Evolutionary conservation across 1,140 invertebrate genomes (phyloP).

Genomic region (Oedothorax gibbosus): DNA sequence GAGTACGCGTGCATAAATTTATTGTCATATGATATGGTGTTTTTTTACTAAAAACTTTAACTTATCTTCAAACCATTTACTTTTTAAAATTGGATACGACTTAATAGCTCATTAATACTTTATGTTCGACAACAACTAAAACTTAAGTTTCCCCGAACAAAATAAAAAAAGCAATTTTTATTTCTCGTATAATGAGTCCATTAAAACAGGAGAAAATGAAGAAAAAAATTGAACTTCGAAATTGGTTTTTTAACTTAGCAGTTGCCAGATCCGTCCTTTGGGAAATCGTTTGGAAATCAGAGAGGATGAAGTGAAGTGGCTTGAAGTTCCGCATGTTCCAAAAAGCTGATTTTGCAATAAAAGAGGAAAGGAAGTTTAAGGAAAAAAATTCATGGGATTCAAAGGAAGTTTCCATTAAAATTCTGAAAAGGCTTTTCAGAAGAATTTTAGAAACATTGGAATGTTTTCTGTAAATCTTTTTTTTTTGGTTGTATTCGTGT

Average conservation of each 20-base stretch:
- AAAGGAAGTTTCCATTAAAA: conserved; percentile 4
- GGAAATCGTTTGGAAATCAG: conserved; percentile 32
- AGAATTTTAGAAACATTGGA: no score
- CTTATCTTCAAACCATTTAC: no score
- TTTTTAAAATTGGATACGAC: no score
- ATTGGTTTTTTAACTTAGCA: background rate
- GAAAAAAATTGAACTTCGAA: background rate
- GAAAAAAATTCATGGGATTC: background rate
- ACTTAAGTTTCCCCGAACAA: background rate
- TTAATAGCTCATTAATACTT: no score
- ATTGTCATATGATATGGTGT: no score
- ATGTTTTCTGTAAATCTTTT: no score
- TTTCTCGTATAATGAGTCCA: conserved; percentile 20
- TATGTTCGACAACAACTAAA: no score
- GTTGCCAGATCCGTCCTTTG: conserved; percentile 8
- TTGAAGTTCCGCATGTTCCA: background rate
- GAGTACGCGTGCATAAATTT: no score
- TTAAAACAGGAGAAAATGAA: background rate
- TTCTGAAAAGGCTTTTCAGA: no score
- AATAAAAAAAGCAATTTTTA: conserved; percentile 14
- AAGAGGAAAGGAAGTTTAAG: background rate
- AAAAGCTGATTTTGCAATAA: conserved; percentile 6
- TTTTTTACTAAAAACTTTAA: no score
- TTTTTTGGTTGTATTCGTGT: no score
- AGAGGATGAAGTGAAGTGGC: background rate